Base-by-base conservation (phyloP, 2,113 vertebrate genomes). In the Thalassarche chlororhynchos region DNA sequence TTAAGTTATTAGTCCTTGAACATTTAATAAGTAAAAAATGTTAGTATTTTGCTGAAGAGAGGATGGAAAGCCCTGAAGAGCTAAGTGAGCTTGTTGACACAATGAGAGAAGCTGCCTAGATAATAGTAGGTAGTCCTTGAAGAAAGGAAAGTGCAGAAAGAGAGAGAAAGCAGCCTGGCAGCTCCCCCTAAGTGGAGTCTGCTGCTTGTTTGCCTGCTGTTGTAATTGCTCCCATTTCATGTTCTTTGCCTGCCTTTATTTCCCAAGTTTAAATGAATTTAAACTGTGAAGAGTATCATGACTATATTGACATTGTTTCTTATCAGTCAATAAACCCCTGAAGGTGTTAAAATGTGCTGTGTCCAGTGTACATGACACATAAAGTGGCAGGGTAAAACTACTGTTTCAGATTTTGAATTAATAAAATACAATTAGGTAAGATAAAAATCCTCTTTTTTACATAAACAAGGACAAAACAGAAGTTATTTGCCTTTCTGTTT, bases 1-100 rank as follows among this genome's bases (percentile, higher is more conserved):
- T 61, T 44, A 91, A 82, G 29, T 84, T 92, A 65, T 66, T 90
- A 93, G 80, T 89, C 89, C 77, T 95, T 90, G 69, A 90, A 84
- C 31, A 57, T 49, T 84, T 84, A 81, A 15, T 40, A 68, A 87
- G 47, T 60, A 36, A 78, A 57, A 51, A 68, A 57, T 65, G 31
- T 61, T 60, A 18, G 44, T 52, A 29, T 81, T 89, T 81, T 92
- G 13, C 12, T 88, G 38, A 89, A 84, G 26, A 69, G 49, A 44
- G 47, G 44, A 65, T 57, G 31, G 66, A 89, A 92, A 66, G 10
- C 36, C 55, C 38, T 47, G 51, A 86, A 58, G 29, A 78, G 18
- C 24, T 87, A 86, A 74, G 25, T 66, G 44, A 84, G 51, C 24
- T 62, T 94, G 12, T 75, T 93, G 61, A 79, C 40, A 57, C 52